These are phyloP conservation scores for Polyergus mexicanus DNA, from an alignment of 1,140 invertebrate genomes.

Conservation along the genomic window DNA sequence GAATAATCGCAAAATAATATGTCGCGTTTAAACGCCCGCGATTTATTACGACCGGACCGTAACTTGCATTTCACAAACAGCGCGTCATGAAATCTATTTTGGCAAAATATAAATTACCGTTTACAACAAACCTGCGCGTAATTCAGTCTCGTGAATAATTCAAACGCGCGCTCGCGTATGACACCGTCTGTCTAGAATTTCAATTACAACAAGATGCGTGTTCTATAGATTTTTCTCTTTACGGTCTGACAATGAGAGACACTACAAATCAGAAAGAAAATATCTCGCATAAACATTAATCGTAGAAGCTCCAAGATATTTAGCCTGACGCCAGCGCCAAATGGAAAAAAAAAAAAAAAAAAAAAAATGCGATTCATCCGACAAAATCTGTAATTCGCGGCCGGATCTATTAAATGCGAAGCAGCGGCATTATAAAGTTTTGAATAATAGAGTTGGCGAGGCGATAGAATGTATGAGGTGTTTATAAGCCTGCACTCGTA, in stretches of 20 bases:
- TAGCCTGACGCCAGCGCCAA: neutral
- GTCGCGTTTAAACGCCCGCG: constrained; percentile 58
- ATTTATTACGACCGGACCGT: constrained; percentile 53
- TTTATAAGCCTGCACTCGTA: constrained; percentile 80
- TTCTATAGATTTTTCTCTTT: neutral
- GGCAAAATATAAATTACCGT: constrained; percentile 62
- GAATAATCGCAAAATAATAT: constrained; percentile 63
- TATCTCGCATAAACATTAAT: constrained; percentile 33
- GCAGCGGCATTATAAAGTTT: constrained; percentile 78
- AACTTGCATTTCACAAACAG: constrained; percentile 58
- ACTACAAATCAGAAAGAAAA: neutral
- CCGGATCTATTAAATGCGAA: constrained; percentile 25
- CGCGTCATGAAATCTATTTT: constrained; percentile 58
- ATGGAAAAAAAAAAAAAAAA: neutral
- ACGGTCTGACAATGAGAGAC: neutral
- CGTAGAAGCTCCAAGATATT: neutral
- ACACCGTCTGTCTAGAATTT: constrained; percentile 50
- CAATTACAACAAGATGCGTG: neutral
- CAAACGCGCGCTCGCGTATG: constrained; percentile 33
- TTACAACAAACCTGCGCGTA: constrained; percentile 58
- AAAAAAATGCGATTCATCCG: constrained; percentile 24
- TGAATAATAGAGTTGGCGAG: constrained; percentile 79
- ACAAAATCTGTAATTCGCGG: constrained; percentile 35
- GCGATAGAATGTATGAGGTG: constrained; percentile 80
- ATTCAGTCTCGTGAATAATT: constrained; percentile 56